These are phyloP conservation scores for Coecobrya sp. DNA, from an alignment of 2,888 invertebrate species.

Conservation along the genomic window DNA sequence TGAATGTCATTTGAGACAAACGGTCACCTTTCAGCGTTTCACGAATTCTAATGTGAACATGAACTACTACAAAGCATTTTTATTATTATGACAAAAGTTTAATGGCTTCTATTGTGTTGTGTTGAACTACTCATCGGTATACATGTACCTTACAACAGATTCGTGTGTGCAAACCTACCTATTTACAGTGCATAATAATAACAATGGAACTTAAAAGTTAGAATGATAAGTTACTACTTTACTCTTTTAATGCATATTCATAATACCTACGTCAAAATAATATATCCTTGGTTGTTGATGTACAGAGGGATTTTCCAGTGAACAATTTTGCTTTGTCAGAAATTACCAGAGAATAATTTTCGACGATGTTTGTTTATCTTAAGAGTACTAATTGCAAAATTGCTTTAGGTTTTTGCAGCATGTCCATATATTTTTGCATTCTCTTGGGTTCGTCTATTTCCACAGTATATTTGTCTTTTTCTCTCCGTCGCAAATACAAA, in stretches of 20 bases:
- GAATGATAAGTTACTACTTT: neutral
- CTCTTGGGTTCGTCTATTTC: neutral
- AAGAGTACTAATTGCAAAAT: neutral
- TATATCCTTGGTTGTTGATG: neutral
- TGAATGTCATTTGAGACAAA: constrained; percentile 12
- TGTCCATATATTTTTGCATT: constrained; percentile 5
- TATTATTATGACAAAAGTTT: constrained; percentile 32
- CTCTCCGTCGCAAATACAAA: neutral
- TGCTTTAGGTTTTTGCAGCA: neutral
- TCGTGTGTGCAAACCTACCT: constrained; percentile 1
- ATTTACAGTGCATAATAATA: too few relatives aligned
- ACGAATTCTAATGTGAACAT: neutral
- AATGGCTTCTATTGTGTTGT: neutral
- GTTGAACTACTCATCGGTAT: neutral
- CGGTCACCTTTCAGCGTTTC: constrained; percentile 12
- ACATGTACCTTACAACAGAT: neutral
- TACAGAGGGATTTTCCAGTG: constrained; percentile 67
- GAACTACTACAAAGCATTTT: neutral
- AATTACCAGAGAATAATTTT: neutral
- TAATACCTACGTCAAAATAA: neutral
- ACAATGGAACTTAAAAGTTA: neutral
- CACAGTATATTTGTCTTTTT: neutral
- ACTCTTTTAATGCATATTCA: constrained; percentile 38
- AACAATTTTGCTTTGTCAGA: constrained; percentile 47
- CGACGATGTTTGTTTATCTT: constrained; percentile 53